A percentile compares a stretch with the other conserved stretches of the same genome.
phyloP scores from a whole-genome alignment of 2,888 invertebrate genomes.

The Alsophila aescularia region DNA sequence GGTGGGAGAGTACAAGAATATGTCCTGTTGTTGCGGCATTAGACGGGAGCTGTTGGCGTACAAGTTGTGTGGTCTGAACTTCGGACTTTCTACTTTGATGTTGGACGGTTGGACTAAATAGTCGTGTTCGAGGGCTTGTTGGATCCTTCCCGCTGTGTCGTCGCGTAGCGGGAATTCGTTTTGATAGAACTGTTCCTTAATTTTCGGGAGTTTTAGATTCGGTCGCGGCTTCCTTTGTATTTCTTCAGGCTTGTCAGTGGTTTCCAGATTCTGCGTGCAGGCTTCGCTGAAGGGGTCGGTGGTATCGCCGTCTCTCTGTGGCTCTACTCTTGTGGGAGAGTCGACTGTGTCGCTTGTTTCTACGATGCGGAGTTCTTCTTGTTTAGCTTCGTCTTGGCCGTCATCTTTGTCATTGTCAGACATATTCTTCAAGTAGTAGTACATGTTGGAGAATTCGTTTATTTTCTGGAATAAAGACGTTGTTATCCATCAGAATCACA shows the following conservation, averaged over 20 bases:
- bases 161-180: slow-evolving; percentile 71
- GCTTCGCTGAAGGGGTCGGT: slow-evolving; percentile 79
- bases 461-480: slow-evolving; percentile 87
- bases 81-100: slow-evolving; percentile 83
- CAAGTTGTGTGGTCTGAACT: slow-evolving; percentile 76
- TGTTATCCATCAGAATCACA: background rate
- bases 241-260: slow-evolving; percentile 43
- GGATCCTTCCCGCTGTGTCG: slow-evolving; percentile 67
- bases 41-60: slow-evolving; percentile 77
- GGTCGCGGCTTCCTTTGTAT: slow-evolving; percentile 76
- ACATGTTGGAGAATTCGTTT: slow-evolving; percentile 94
- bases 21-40: slow-evolving; percentile 71
- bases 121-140: slow-evolving; percentile 82
- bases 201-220: slow-evolving; percentile 68
- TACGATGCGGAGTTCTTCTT: slow-evolving; percentile 72
- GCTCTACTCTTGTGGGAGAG: slow-evolving; percentile 49
- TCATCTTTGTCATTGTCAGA: slow-evolving; percentile 85
- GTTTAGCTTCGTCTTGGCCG: slow-evolving; percentile 72
- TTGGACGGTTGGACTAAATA: slow-evolving; percentile 86
- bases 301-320: slow-evolving; percentile 33
- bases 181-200: slow-evolving; percentile 78
- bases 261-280: slow-evolving; percentile 76
- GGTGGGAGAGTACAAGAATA: slow-evolving; percentile 79
- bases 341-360: slow-evolving; percentile 75
- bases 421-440: slow-evolving; percentile 93